Base-by-base conservation (phyloP, 1,140 invertebrate species). In the Musca domestica region DNA sequence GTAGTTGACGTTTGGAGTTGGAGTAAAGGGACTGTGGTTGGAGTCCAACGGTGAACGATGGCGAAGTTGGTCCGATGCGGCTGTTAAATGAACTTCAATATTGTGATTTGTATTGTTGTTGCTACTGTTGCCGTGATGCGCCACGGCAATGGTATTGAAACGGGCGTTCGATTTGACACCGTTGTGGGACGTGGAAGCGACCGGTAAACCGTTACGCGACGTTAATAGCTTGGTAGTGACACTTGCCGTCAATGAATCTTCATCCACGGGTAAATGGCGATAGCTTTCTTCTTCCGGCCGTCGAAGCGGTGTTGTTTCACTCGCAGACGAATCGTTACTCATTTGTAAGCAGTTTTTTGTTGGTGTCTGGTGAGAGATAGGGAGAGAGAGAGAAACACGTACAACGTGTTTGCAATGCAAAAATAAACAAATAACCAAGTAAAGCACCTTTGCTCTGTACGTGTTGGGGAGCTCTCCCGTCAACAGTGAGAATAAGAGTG, bases 301-400 rank as follows among this genome's bases (percentile, higher is more conserved):
- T 64, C 75, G 74, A 22, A 80, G 67, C 72, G 75, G 76, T 78
- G 78, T 80, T 72, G 75, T 74, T 67, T 80, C 78, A 64, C 72
- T 75, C 63, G 70, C 71, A 52, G 76, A 67, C 52, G 71, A 73
- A 72, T 76, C 73, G 77, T 76, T 80, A 74, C 78, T 80, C 77
- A 80, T 78, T 74, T 72, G 63, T 30, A 41, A 67, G 23, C 51
- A n/a, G 64, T 74, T 69, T 22, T 30, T 46, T 15, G 7, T 51
- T 19, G 17, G 17, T 49, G 12, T 5, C 17, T 19, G 6, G 49
- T 20, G 22, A 5, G 49, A 12, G 17, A 6, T 2, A 19, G 12
- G n/a, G 6, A 51, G 22, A 41, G 6, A 64, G n/a, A n/a, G n/a
- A n/a, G n/a, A n/a, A n/a, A n/a, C n/a, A n/a, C n/a, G n/a, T n/a